phyloP scores from a whole-genome alignment of 2,888 invertebrate species.

The Thyatira batis region DNA sequence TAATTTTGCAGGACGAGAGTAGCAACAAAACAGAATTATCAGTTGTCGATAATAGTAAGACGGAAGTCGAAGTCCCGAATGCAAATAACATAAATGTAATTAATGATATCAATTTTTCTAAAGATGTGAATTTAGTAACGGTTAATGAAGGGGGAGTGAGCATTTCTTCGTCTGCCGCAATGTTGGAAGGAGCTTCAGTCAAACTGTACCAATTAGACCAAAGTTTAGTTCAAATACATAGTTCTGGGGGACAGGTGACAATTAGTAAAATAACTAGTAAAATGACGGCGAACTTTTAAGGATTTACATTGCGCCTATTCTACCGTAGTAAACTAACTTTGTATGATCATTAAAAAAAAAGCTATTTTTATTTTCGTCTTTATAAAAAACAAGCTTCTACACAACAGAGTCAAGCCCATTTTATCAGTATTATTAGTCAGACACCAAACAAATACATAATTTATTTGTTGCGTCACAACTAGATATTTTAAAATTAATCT shows the following conservation, averaged over 20 bases:
- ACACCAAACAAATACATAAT: too few relatives aligned
- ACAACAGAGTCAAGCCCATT: too few relatives aligned
- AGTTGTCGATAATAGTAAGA: conserved; percentile 45
- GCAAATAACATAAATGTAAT: conserved; percentile 32
- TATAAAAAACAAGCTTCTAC: too few relatives aligned
- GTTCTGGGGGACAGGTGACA: conserved; percentile 52
- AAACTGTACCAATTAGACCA: conserved; percentile 64
- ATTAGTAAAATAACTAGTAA: conserved; percentile 67
- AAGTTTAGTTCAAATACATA: conserved; percentile 62
- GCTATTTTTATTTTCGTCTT: too few relatives aligned
- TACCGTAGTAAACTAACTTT: too few relatives aligned
- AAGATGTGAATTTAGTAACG: conserved; percentile 54
- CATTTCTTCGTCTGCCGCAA: conserved; percentile 38
- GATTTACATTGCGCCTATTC: conserved; percentile 5
- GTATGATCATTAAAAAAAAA: too few relatives aligned
- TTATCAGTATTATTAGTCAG: too few relatives aligned
- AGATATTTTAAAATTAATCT: too few relatives aligned
- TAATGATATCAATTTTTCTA: conserved; percentile 31
- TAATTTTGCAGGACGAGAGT: conserved; percentile 52
- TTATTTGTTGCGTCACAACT: too few relatives aligned
- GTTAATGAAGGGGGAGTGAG: conserved; percentile 54
- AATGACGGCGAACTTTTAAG: conserved; percentile 62
- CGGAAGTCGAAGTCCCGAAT: conserved; percentile 30
- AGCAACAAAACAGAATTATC: conserved; percentile 50
- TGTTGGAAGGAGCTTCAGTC: conserved; percentile 47